These are phyloP conservation scores for Papilio xuthus DNA, from an alignment of 1,140 invertebrate species.

Conservation along the genomic window DNA sequence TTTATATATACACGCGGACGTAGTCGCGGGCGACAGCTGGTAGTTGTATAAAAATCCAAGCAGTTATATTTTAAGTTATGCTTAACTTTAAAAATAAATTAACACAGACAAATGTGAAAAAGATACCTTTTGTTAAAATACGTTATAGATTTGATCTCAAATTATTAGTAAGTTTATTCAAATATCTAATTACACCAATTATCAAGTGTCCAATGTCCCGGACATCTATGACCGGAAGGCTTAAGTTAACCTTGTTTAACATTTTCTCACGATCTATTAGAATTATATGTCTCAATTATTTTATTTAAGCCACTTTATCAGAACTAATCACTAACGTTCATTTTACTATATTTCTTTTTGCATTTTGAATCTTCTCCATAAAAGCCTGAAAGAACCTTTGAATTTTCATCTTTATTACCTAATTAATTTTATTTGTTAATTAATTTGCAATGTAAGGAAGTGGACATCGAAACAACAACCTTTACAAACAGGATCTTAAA, in stretches of 20 bases:
- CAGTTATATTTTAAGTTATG: too few species aligned
- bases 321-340: too few species aligned
- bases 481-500: slow-evolving; percentile 13
- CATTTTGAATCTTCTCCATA: not conserved
- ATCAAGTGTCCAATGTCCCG: not conserved
- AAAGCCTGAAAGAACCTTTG: not conserved
- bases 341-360: too few species aligned
- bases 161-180: too few species aligned
- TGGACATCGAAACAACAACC: slow-evolving; percentile 7
- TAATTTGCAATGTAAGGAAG: slow-evolving; percentile 10
- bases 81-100: too few species aligned
- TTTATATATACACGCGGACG: too few species aligned
- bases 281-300: not conserved
- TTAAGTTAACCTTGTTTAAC: not conserved
- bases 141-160: too few species aligned
- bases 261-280: slow-evolving; percentile 8
- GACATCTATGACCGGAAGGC: not conserved
- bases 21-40: too few species aligned
- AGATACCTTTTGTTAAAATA: too few species aligned
- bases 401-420: not conserved
- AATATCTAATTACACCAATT: too few species aligned
- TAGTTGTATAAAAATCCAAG: not conserved
- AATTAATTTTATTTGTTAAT: not conserved
- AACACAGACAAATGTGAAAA: too few species aligned
- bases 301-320: not conserved